Conservation (phyloP, 2,888 invertebrate species). For the Crepidodera aurea region DNA sequence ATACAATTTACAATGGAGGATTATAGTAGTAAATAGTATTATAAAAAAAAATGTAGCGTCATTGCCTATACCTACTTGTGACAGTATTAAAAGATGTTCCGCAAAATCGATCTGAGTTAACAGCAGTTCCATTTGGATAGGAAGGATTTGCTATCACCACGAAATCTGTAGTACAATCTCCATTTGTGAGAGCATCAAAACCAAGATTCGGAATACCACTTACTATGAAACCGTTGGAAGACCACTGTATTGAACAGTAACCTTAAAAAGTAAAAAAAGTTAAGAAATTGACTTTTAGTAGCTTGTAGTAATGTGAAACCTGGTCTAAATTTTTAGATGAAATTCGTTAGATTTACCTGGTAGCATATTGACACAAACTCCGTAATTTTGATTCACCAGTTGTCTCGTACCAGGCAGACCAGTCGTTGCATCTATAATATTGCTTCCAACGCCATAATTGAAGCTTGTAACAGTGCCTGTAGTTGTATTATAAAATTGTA, state of each 20-base stretch:
- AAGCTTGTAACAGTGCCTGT: conserved; percentile 75
- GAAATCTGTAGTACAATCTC: conserved; percentile 74
- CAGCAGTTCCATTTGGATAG: conserved; percentile 55
- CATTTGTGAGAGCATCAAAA: conserved; percentile 64
- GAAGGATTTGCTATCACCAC: conserved; percentile 77
- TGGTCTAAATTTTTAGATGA: not conserved
- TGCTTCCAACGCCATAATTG: conserved; percentile 70
- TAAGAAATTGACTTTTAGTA: too few relatives aligned
- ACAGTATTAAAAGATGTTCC: conserved; percentile 74
- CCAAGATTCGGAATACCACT: conserved; percentile 69
- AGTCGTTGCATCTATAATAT: conserved; percentile 41
- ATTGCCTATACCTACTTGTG: conserved; percentile 68
- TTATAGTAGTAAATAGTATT: too few relatives aligned
- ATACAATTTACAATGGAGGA: too few relatives aligned
- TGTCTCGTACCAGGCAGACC: conserved; percentile 70
- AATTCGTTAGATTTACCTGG: conserved; percentile 53
- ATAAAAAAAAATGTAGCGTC: too few relatives aligned
- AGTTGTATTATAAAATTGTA: conserved; percentile 73
- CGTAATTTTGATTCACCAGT: conserved; percentile 76
- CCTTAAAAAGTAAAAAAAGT: conserved; percentile 58
- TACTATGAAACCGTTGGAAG: conserved; percentile 63
- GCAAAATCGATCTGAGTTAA: conserved; percentile 75
- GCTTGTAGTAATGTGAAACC: not conserved
- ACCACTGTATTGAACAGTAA: conserved; percentile 78
- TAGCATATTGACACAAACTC: conserved; percentile 77